Conservation (phyloP, 2,888 invertebrate species). For the Isotomurus palustris region DNA sequence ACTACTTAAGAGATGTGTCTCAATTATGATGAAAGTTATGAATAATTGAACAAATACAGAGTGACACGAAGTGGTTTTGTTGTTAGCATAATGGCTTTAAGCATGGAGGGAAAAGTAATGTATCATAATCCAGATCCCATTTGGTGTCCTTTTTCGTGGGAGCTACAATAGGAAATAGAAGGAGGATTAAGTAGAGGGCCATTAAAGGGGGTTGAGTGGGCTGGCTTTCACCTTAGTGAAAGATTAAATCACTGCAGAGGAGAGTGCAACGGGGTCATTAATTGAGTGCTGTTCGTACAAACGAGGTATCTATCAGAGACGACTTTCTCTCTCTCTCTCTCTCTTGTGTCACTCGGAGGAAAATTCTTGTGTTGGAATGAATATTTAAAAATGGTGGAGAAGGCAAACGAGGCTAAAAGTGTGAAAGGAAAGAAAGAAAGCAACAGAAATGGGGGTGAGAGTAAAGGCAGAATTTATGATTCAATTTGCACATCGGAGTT, state of each 20-base stretch:
- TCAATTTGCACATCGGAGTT: slow-evolving; percentile 46
- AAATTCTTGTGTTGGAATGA: not conserved
- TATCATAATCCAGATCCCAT: too few species aligned
- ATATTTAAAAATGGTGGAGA: slow-evolving; percentile 7
- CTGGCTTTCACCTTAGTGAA: too few species aligned
- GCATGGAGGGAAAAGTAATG: too few species aligned
- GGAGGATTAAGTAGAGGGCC: not conserved
- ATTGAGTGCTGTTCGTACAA: not conserved
- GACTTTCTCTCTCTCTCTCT: not conserved
- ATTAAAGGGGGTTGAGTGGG: not conserved
- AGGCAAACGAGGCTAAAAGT: slow-evolving; percentile 3
- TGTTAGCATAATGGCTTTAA: too few species aligned
- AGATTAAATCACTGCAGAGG: slow-evolving; percentile 13
- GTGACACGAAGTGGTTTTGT: too few species aligned
- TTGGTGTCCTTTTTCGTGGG: too few species aligned
- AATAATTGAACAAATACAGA: too few species aligned
- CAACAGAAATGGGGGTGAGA: slow-evolving; percentile 15
- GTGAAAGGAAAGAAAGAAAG: slow-evolving; percentile 1
- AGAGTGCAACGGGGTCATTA: slow-evolving; percentile 10
- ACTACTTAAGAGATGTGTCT: too few species aligned
- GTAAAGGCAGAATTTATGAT: slow-evolving; percentile 45
- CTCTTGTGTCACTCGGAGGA: not conserved
- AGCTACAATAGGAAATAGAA: too few species aligned
- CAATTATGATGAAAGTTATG: too few species aligned
- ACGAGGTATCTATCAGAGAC: not conserved